Percentiles rank a stretch among this genome's conserved stretches.
These are phyloP conservation scores for Polymixis flavicincta DNA, from an alignment of 2,888 invertebrate species.

Conservation along the genomic window DNA sequence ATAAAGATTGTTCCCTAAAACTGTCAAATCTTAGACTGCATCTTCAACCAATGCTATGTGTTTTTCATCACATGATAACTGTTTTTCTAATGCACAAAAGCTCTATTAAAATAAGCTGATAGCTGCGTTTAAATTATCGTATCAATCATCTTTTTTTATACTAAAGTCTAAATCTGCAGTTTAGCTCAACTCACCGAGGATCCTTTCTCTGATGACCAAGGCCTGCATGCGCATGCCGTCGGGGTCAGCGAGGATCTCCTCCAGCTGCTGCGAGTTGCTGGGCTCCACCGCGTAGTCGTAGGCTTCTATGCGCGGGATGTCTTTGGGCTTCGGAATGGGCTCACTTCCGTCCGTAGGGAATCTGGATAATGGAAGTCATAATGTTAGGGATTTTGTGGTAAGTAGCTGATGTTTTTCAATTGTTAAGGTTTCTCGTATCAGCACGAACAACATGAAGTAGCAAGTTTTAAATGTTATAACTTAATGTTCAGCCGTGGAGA, in stretches of 20 bases:
- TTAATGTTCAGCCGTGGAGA: too few species aligned
- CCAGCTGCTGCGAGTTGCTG: conserved; percentile 93
- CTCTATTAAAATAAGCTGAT: too few species aligned
- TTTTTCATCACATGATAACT: too few species aligned
- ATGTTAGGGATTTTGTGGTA: background rate
- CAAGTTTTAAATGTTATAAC: too few species aligned
- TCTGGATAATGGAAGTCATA: conserved; percentile 76
- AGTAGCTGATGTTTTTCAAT: background rate
- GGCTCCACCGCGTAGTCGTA: conserved; percentile 97
- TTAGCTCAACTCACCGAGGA: conserved; percentile 90
- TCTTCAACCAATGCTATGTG: too few species aligned
- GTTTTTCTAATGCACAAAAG: too few species aligned
- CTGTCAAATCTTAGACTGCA: too few species aligned
- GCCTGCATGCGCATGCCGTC: conserved; percentile 99
- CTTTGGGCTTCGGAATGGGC: conserved; percentile 94
- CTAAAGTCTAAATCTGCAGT: too few species aligned
- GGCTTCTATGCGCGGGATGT: conserved; percentile 94
- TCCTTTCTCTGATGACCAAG: conserved; percentile 97
- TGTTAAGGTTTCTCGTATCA: background rate
- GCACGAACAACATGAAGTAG: background rate
- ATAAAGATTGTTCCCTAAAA: too few species aligned
- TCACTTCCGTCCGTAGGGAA: conserved; percentile 91
- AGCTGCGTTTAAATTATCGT: too few species aligned
- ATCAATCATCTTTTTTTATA: too few species aligned
- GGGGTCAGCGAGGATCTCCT: conserved; percentile 97